Evolutionary conservation across 2,113 vertebrate genomes (phyloP).

Genomic region (Mobula hypostoma): DNA sequence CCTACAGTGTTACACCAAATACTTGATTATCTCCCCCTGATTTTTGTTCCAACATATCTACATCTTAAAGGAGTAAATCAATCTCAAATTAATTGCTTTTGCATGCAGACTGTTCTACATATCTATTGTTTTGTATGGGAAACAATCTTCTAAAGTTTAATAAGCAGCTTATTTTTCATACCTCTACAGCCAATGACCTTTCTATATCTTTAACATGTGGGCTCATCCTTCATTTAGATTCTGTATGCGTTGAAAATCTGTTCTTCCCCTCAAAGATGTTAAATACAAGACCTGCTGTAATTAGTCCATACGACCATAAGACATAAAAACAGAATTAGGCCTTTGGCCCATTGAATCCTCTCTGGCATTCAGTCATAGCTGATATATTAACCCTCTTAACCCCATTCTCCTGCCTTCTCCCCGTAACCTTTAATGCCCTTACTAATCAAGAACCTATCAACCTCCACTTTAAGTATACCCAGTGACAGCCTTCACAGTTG

Average conservation of each 20-base stretch:
- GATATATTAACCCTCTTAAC: no score
- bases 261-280: neutral
- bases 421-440: no score
- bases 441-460: no score
- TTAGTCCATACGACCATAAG: no score
- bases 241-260: neutral
- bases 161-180: neutral
- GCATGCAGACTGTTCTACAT: neutral
- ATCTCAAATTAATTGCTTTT: neutral
- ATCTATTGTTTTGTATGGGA: neutral
- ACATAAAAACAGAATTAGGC: no score
- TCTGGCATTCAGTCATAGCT: no score
- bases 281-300: neutral
- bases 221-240: neutral
- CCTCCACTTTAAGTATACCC: no score
- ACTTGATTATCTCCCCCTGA: neutral
- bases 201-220: neutral
- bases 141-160: neutral
- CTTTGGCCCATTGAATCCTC: no score
- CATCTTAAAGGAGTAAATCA: neutral
- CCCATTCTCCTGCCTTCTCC: no score
- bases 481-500: no score
- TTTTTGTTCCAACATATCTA: neutral
- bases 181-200: no score
- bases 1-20: neutral